Percentiles rank a stretch among this genome's conserved stretches.
Evolutionary conservation across 2,888 invertebrate species (phyloP).

Genomic region (Lasioglossum zephyrum): DNA sequence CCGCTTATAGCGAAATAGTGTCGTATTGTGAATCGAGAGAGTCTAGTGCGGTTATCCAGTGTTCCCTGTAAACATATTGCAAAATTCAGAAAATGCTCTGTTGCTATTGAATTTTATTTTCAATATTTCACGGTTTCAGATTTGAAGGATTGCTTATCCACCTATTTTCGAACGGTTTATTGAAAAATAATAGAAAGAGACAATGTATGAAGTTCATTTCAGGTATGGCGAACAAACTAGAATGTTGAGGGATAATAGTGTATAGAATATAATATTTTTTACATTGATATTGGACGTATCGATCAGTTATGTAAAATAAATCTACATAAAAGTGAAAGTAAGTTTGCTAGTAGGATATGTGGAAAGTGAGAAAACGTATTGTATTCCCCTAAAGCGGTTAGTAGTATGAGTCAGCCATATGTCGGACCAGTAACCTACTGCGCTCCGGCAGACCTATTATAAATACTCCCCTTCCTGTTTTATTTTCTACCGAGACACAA

Average conservation of each 20-base stretch:
- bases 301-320: neutral
- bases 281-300: neutral
- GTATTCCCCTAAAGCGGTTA: neutral
- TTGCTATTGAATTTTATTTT: neutral
- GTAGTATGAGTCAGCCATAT: slow-evolving; percentile 9
- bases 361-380: neutral
- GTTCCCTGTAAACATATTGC: neutral
- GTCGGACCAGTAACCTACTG: slow-evolving; percentile 1
- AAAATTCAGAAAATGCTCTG: neutral
- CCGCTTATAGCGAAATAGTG: slow-evolving; percentile 44
- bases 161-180: neutral
- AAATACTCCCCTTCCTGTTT: neutral
- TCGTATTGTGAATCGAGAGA: slow-evolving; percentile 8
- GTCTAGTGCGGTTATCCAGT: neutral
- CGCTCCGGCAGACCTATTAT: neutral
- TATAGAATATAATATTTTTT: neutral
- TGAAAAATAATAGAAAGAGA: neutral
- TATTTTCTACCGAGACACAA: neutral
- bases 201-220: neutral
- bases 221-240: neutral
- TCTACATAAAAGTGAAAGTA: neutral
- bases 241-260: neutral
- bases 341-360: neutral
- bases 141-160: neutral
- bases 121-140: neutral